phyloP scores from a whole-genome alignment of 2,888 invertebrate species.

The Hypomecis punctinalis region DNA sequence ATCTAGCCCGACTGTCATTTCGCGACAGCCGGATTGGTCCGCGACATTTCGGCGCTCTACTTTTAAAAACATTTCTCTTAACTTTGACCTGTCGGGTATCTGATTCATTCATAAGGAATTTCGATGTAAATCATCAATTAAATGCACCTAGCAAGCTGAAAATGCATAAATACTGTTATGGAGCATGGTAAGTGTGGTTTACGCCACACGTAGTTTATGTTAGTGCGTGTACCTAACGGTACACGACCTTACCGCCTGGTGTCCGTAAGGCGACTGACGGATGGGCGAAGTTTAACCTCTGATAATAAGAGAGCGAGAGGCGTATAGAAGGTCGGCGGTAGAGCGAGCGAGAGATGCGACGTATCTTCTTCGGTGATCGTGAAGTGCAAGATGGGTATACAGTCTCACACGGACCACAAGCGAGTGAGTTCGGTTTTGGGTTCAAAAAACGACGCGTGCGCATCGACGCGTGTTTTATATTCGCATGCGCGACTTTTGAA shows the following conservation, averaged over 20 bases:
- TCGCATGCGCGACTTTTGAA: slow-evolving; percentile 45
- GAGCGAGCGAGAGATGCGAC: slow-evolving; percentile 65
- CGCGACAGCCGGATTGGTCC: slow-evolving; percentile 78
- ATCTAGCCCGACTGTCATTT: slow-evolving; percentile 82
- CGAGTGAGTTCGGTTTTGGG: slow-evolving; percentile 77
- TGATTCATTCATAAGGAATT: slow-evolving; percentile 47
- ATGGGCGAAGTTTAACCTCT: slow-evolving; percentile 82
- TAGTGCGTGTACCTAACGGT: slow-evolving; percentile 74
- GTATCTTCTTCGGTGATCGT: slow-evolving; percentile 84
- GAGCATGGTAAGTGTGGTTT: slow-evolving; percentile 64
- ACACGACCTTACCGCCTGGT: slow-evolving; percentile 73
- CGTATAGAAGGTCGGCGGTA: slow-evolving; percentile 47
- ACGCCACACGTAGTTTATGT: slow-evolving; percentile 73
- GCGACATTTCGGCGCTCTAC: slow-evolving; percentile 63
- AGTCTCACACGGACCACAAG: slow-evolving; percentile 83
- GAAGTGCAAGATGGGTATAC: slow-evolving; percentile 83
- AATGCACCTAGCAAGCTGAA: slow-evolving; percentile 63
- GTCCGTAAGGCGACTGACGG: slow-evolving; percentile 81
- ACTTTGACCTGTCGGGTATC: slow-evolving; percentile 63
- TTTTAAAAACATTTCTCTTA: slow-evolving; percentile 61
- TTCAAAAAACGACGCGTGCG: slow-evolving; percentile 78
- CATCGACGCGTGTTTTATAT: slow-evolving; percentile 63
- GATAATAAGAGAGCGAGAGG: slow-evolving; percentile 80
- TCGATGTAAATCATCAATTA: slow-evolving; percentile 48
- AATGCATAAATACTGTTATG: slow-evolving; percentile 66